Percentiles rank a stretch among this genome's conserved stretches.
Conservation (phyloP, 1,140 invertebrate genomes). For the Neodiprion pinetum region DNA sequence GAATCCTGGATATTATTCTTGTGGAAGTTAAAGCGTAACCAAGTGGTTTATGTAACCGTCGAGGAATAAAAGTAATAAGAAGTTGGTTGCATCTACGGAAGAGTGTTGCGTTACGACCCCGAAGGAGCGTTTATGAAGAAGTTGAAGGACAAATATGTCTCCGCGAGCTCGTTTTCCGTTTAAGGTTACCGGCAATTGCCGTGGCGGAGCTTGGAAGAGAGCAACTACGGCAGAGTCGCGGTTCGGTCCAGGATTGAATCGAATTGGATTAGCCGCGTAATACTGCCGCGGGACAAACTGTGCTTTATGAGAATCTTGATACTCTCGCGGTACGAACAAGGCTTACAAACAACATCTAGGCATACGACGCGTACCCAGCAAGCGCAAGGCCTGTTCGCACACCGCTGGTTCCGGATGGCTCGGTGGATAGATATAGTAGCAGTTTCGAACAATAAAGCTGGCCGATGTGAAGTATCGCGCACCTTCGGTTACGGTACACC, state of each 20-base stretch:
- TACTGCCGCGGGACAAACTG: not conserved
- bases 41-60: too few species aligned
- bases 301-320: conserved; percentile 5
- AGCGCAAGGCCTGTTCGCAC: not conserved
- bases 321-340: conserved; percentile 6
- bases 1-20: too few species aligned
- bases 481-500: too few species aligned
- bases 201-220: too few species aligned
- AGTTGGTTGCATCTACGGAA: too few species aligned
- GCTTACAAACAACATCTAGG: not conserved
- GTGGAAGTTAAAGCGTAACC: too few species aligned
- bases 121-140: not conserved
- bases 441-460: conserved; percentile 2
- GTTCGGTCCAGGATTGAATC: not conserved
- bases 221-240: not conserved
- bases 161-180: not conserved
- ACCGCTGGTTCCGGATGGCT: not conserved
- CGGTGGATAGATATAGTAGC: conserved; percentile 1
- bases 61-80: too few species aligned
- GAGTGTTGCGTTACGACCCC: not conserved
- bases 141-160: conserved; percentile 1
- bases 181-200: too few species aligned
- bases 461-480: not conserved
- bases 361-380: not conserved
- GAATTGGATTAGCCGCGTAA: conserved; percentile 7